phyloP scores from a whole-genome alignment of 2,888 invertebrate species.

The Pimpla rufipes region DNA sequence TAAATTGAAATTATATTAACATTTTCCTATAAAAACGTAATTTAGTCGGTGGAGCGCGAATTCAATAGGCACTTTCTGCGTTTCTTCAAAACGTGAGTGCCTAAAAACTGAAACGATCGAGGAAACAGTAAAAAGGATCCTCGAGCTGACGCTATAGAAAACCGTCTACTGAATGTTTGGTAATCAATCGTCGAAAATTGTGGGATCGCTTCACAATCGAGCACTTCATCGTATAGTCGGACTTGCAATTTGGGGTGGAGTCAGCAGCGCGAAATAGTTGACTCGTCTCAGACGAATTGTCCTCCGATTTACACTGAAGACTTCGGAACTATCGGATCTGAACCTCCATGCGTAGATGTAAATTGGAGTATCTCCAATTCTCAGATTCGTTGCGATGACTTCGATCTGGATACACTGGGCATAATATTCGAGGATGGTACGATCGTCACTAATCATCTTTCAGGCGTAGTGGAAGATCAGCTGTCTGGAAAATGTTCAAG shows the following conservation, averaged over 20 bases:
- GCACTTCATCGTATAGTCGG: background rate
- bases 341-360: background rate
- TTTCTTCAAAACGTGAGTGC: too few species aligned
- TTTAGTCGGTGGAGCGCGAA: too few species aligned
- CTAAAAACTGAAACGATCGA: background rate
- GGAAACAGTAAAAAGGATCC: background rate
- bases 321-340: background rate
- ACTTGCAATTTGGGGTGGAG: background rate
- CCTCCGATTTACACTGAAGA: background rate
- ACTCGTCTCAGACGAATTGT: slow-evolving; percentile 9
- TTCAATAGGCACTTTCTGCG: too few species aligned
- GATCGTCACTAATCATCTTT: background rate
- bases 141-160: background rate
- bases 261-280: slow-evolving; percentile 3
- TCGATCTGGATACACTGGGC: background rate
- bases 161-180: slow-evolving; percentile 4
- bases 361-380: background rate
- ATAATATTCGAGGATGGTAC: background rate
- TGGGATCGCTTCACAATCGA: slow-evolving; percentile 11
- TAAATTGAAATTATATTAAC: too few species aligned
- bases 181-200: background rate
- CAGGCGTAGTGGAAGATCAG: background rate
- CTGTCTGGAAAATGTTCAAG: background rate
- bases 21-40: too few species aligned
- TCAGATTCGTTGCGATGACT: slow-evolving; percentile 1